Evolutionary conservation across 2,113 vertebrate species (phyloP).

Genomic region (Seriola quinqueradiata): DNA sequence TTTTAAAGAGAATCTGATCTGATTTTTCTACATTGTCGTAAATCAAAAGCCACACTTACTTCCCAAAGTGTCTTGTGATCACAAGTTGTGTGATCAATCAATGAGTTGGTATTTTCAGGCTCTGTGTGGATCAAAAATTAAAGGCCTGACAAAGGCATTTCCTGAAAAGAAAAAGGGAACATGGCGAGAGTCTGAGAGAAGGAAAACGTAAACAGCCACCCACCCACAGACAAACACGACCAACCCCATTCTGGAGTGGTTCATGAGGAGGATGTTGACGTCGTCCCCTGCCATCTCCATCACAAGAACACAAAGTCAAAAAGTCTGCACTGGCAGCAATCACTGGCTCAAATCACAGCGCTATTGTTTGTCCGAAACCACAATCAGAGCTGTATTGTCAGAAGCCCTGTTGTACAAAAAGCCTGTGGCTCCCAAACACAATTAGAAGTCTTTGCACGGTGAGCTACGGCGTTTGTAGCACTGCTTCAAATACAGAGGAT

Average conservation of each 20-base stretch:
- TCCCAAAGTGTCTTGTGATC: not conserved
- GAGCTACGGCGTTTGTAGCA: slow-evolving; percentile 16
- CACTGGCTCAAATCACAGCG: slow-evolving; percentile 68
- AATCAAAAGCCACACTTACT: not conserved
- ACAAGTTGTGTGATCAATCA: not conserved
- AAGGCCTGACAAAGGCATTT: slow-evolving; percentile 2
- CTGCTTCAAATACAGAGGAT: slow-evolving; percentile 20
- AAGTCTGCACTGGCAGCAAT: slow-evolving; percentile 59
- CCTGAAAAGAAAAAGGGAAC: not conserved
- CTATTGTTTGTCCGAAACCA: slow-evolving; percentile 73
- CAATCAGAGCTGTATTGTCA: slow-evolving; percentile 77
- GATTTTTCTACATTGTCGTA: not conserved
- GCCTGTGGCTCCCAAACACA: slow-evolving; percentile 28
- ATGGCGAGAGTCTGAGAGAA: not conserved
- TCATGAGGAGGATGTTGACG: slow-evolving; percentile 40
- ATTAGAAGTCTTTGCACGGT: slow-evolving; percentile 60
- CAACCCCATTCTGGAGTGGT: slow-evolving; percentile 25
- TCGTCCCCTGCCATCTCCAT: slow-evolving; percentile 38
- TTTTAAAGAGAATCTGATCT: slow-evolving; percentile 9
- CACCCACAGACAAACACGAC: slow-evolving; percentile 31
- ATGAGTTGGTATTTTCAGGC: slow-evolving; percentile 5
- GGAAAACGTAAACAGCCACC: slow-evolving; percentile 16
- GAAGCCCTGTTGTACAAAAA: slow-evolving; percentile 41
- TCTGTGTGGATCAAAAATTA: slow-evolving; percentile 1
- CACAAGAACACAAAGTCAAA: slow-evolving; percentile 48